Conservation (phyloP, 2,113 vertebrate species). For the Brachyistius frenatus region DNA sequence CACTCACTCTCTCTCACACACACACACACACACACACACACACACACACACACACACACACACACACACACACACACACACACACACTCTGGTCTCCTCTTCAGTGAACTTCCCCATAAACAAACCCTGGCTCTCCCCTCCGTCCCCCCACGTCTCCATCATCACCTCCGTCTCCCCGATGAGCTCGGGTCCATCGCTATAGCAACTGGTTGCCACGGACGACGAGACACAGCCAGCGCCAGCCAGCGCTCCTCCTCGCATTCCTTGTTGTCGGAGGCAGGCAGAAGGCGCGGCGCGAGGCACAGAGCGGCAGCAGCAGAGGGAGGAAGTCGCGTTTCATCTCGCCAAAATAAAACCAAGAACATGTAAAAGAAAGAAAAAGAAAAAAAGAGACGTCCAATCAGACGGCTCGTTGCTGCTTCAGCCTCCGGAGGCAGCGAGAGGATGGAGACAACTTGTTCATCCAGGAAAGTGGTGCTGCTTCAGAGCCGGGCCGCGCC, state of each 20-base stretch:
- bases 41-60: no score
- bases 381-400: not conserved
- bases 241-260: conserved; percentile 60
- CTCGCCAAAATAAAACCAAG: conserved; percentile 39
- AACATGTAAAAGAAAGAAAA: not conserved
- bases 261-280: conserved; percentile 48
- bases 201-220: conserved; percentile 72
- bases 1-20: no score
- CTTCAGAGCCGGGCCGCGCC: conserved; percentile 15
- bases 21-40: no score
- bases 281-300: conserved; percentile 46
- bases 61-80: no score
- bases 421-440: not conserved
- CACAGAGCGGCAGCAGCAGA: conserved; percentile 19
- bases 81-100: not conserved
- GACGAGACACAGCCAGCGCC: conserved; percentile 71
- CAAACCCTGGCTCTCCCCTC: not conserved
- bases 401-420: not conserved
- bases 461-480: conserved; percentile 55
- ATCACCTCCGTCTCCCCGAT: conserved; percentile 55
- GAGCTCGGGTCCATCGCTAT: conserved; percentile 70
- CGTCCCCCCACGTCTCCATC: conserved; percentile 45
- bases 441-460: conserved; percentile 53
- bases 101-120: conserved; percentile 33
- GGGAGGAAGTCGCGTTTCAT: conserved; percentile 15